A percentile compares a stretch with the other conserved stretches of the same genome.
phyloP scores from a whole-genome alignment of 2,888 invertebrate genomes.

The Dynastes tityus region DNA sequence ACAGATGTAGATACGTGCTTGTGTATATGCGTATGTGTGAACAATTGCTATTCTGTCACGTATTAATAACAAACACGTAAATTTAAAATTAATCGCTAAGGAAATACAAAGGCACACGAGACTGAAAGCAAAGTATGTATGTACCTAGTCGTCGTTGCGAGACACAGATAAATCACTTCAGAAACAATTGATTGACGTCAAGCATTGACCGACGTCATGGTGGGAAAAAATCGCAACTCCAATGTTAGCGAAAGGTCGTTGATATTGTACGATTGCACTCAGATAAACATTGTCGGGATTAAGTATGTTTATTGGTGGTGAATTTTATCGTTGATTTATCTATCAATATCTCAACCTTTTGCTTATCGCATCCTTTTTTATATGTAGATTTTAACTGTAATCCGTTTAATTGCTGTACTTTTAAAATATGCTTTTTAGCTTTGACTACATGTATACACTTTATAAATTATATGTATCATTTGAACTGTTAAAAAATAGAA shows the following conservation, averaged over 20 bases:
- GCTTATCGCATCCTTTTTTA: no score
- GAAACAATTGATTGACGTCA: constrained; percentile 46
- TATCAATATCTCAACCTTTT: no score
- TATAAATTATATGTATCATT: no score
- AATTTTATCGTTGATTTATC: no score
- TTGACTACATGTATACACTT: no score
- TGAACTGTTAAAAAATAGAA: no score
- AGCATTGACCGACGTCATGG: constrained; percentile 24
- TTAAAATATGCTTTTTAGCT: no score
- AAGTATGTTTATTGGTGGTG: no score
- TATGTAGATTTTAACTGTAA: no score
- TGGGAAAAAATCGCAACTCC: constrained; percentile 34
- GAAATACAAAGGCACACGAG: not conserved
- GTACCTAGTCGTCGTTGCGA: not conserved
- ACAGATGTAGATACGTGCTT: not conserved
- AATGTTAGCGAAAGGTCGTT: constrained; percentile 32
- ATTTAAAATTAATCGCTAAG: constrained; percentile 26
- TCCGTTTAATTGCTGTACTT: no score
- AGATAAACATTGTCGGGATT: not conserved
- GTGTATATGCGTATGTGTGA: not conserved
- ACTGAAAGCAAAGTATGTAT: not conserved
- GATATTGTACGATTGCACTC: constrained; percentile 3
- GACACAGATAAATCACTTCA: constrained; percentile 30
- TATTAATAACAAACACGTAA: constrained; percentile 12
- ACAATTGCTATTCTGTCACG: not conserved